Evolutionary conservation across 1,140 invertebrate species (phyloP).

Genomic region (Sitobion miscanthi): DNA sequence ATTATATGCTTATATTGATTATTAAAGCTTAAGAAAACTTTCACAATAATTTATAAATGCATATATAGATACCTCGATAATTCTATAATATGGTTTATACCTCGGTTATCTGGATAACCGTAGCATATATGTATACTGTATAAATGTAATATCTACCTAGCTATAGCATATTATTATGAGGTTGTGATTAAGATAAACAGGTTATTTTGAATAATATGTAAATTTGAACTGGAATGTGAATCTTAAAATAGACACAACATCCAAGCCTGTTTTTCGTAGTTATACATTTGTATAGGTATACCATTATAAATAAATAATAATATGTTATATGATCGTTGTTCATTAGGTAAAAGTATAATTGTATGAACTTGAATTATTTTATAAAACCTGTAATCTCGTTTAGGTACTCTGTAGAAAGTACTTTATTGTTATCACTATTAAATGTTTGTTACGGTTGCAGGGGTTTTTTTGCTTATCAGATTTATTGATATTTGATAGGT

Average conservation of each 20-base stretch:
- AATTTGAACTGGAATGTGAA: constrained; percentile 10
- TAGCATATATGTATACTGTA: background rate
- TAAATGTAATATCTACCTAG: background rate
- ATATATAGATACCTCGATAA: background rate
- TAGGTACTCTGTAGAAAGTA: too few species aligned
- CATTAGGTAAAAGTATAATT: too few species aligned
- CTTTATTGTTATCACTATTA: too few species aligned
- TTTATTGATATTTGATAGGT: too few species aligned
- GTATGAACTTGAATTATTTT: too few species aligned
- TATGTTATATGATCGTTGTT: background rate
- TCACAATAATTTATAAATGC: background rate
- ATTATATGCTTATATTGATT: background rate
- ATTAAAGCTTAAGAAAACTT: background rate
- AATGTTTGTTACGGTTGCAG: too few species aligned
- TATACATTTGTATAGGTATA: background rate
- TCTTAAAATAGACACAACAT: background rate
- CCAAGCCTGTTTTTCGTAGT: background rate
- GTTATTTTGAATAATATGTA: background rate
- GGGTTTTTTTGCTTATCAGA: too few species aligned
- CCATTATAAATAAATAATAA: background rate
- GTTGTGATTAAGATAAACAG: background rate
- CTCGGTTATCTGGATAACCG: background rate
- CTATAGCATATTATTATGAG: background rate
- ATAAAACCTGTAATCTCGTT: too few species aligned
- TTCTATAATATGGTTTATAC: background rate